Percentiles rank a stretch among this genome's conserved stretches.
Conservation (phyloP, 2,113 vertebrate genomes). For the Salvator merianae region DNA sequence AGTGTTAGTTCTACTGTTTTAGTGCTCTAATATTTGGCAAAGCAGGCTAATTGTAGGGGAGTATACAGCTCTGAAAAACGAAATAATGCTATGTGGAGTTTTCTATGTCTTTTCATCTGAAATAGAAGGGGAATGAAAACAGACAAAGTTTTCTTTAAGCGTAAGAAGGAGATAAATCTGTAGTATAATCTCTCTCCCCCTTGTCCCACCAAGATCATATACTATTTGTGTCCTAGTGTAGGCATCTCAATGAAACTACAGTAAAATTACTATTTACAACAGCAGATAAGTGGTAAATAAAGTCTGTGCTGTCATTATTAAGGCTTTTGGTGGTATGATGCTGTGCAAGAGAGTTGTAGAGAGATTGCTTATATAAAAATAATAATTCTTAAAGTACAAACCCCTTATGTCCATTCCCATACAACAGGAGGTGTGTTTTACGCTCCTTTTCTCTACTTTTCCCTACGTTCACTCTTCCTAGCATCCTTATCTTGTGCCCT, state of each 20-base stretch:
- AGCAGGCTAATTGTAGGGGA: no score
- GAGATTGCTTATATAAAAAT: not conserved
- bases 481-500: no score
- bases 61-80: constrained; percentile 53
- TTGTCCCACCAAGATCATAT: constrained; percentile 5
- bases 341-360: constrained; percentile 27
- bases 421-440: no score
- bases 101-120: constrained; percentile 31
- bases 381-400: constrained; percentile 30
- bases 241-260: not conserved
- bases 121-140: constrained; percentile 42
- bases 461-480: no score
- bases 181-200: constrained; percentile 34
- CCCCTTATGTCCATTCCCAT: no score
- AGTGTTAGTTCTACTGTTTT: not conserved
- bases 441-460: no score
- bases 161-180: constrained; percentile 16
- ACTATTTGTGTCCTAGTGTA: constrained; percentile 14
- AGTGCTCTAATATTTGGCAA: not conserved
- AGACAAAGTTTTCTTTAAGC: constrained; percentile 25
- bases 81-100: constrained; percentile 32
- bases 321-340: not conserved
- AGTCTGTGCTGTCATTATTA: constrained; percentile 18
- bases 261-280: constrained; percentile 15
- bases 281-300: constrained; percentile 33